These are phyloP conservation scores for Dendrolimus houi DNA, from an alignment of 2,888 invertebrate genomes.

Conservation along the genomic window DNA sequence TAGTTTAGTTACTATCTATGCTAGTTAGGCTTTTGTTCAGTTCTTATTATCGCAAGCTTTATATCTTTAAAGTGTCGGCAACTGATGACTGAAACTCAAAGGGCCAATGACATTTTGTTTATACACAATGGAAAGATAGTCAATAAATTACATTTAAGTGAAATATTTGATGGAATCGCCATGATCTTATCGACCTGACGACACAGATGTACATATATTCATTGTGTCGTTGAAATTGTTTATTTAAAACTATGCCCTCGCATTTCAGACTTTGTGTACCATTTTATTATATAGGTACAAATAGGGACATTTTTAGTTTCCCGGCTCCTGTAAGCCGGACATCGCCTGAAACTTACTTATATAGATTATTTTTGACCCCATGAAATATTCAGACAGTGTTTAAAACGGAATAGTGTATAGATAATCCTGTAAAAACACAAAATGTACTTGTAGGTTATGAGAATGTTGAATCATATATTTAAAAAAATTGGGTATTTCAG, in stretches of 20 bases:
- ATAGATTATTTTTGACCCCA: constrained; percentile 57
- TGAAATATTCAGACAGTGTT: constrained; percentile 62
- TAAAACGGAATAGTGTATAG: constrained; percentile 67
- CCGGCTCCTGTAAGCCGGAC: background rate
- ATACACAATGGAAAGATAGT: constrained; percentile 22
- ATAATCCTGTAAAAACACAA: constrained; percentile 67
- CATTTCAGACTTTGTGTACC: constrained; percentile 61
- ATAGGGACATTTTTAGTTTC: background rate
- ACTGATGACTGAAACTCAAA: constrained; percentile 69
- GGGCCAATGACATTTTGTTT: constrained; percentile 64
- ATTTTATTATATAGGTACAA: constrained; percentile 18
- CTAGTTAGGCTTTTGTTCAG: constrained; percentile 69
- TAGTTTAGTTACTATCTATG: constrained; percentile 71
- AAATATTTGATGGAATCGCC: background rate
- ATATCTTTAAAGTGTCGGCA: constrained; percentile 57
- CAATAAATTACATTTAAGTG: too few species aligned
- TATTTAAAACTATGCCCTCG: constrained; percentile 54
- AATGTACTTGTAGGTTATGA: constrained; percentile 73
- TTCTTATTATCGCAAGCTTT: constrained; percentile 68
- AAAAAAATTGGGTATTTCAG: constrained; percentile 53
- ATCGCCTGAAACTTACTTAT: constrained; percentile 23
- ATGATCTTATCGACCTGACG: background rate
- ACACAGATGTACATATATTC: constrained; percentile 12
- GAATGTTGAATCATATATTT: constrained; percentile 68
- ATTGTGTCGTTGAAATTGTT: constrained; percentile 20